Evolutionary conservation across 2,888 invertebrate genomes (phyloP).

Genomic region (Carcina quercana): DNA sequence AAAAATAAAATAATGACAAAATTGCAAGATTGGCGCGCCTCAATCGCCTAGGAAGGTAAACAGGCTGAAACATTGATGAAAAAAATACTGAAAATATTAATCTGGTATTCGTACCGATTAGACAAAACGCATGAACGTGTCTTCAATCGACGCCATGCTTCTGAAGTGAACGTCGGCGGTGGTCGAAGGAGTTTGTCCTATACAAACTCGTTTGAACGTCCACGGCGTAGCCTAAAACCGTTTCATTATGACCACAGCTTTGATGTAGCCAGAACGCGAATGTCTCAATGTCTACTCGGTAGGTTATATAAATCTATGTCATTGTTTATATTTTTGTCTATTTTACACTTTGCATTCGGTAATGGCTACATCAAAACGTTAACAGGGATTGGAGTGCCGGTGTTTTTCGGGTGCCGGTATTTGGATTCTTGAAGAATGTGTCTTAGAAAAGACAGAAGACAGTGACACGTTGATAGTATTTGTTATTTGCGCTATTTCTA

Average conservation of each 20-base stretch:
- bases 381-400: conserved; percentile 20
- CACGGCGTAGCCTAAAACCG: conserved; percentile 6
- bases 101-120: conserved; percentile 22
- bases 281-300: no score
- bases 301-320: no score
- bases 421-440: neutral
- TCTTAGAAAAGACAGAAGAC: neutral
- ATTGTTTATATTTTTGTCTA: conserved; percentile 6
- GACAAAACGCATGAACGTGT: conserved; percentile 25
- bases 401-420: conserved; percentile 26
- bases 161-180: conserved; percentile 15
- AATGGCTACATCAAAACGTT: no score
- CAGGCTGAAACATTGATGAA: conserved; percentile 29
- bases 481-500: no score
- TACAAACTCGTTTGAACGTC: conserved; percentile 3
- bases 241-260: no score
- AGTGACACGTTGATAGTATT: no score
- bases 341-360: no score
- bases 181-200: neutral
- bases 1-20: conserved; percentile 23
- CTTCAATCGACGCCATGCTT: conserved; percentile 28
- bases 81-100: conserved; percentile 20
- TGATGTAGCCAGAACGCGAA: no score
- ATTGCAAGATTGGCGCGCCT: conserved; percentile 44
- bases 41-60: conserved; percentile 27